Evolutionary conservation across 2,888 invertebrate genomes (phyloP), one percentile per base, ranked within the genome.

Genomic region (Acanthosepion esculentum): DNA sequence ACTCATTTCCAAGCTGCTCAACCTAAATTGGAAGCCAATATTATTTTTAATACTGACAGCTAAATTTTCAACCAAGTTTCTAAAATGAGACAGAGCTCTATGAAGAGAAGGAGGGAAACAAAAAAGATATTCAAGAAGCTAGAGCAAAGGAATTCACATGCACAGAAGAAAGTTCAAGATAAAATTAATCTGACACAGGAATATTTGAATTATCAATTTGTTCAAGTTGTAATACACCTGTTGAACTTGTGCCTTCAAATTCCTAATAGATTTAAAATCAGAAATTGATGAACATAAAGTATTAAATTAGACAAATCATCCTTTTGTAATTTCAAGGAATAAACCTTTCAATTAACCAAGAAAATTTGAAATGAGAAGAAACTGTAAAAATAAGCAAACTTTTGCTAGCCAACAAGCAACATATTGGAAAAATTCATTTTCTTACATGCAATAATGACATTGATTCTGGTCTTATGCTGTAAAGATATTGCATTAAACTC

Each of bases 1-100:
- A 59, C 78, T n/a, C 29, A 78, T 78, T 78, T n/a, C n/a, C 29
- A 78, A n/a, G 10, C 15, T n/a, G 78, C 12, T 78, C 8, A n/a
- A 78, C n/a, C n/a, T 78, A n/a, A 78, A 78, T 78, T 78, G 78
- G 78, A 78, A 78, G 78, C 78, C 78, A 78, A n/a, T n/a, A 78
- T 78, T 78, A 78, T 78, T 78, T 78, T n/a, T 78, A 12, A n/a
- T 78, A n/a, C n/a, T 29, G n/a, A 78, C 29, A 64, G 64, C 64
- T 29, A 78, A 29, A 26, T 78, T 78, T 78, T 78, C 78, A 78
- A 78, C n/a, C 4, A 33, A 78, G n/a, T n/a, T 78, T n/a, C 78
- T 33, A 78, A n/a, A 78, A 78, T 18, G 3, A 33, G 78, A 53
- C 53, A 64, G 78, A 78, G 5, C 78, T 78, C 78, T 12, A 78